Evolutionary conservation across 2,888 invertebrate species (phyloP), one percentile per base, ranked within the genome.

Genomic region (Lasioglossum marginatum): DNA sequence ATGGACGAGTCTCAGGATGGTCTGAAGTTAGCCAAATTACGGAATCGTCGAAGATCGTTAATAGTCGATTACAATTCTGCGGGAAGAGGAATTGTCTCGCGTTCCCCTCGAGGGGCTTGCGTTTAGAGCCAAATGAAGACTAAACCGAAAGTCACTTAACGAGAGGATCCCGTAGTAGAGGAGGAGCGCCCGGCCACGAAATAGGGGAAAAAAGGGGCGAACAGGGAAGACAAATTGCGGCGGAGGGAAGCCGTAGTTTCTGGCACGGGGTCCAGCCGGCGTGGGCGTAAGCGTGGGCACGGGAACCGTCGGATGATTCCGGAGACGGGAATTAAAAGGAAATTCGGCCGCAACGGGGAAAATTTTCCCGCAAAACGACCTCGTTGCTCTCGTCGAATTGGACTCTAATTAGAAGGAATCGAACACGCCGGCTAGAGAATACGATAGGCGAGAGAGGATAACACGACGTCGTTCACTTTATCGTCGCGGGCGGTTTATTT

Each of bases 321-420:
- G 81, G 34, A 60, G 76, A 63, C 43, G 88, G n/a, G 80, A 88
- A 88, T 88, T 88, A 88, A 88, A 88, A 88, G 88, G 89, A 86
- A 83, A 85, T 79, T 79, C 76, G 81, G 79, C 71, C 71, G 70
- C 81, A 79, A 60, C 73, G 60, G 27, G 83, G 81, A 77, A 73
- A 87, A 80, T 78, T 81, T 77, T 37, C 70, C 71, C 68, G 52
- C 84, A 79, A 85, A 87, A 83, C 87, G 78, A 81, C 73, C 83
- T 81, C 80, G 86, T 86, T 82, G 76, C 74, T 73, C 68, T 63
- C 57, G 74, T 60, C 81, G 73, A 87, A 80, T 84, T 77, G 77
- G 68, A 45, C 85, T 80, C 84, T 87, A 87, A 87, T 87, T 87
- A 87, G 84, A 82, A 86, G 86, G 82, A 79, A 71, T 77, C 82